These are phyloP conservation scores for Hydraecia micacea DNA, from an alignment of 2,888 invertebrate species.

Conservation along the genomic window DNA sequence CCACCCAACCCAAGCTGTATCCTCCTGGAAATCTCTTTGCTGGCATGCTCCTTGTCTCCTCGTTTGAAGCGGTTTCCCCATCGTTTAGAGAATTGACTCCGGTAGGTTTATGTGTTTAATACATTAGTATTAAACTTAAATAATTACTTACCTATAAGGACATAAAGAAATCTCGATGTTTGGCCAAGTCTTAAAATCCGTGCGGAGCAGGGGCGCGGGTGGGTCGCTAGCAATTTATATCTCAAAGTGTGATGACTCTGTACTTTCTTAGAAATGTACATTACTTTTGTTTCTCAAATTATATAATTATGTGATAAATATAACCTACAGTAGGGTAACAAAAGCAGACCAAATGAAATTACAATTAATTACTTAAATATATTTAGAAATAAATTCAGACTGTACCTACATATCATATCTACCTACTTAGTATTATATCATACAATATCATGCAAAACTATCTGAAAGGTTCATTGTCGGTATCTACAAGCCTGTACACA, in stretches of 20 bases:
- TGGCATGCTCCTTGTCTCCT: too few species aligned
- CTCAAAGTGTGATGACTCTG: not conserved
- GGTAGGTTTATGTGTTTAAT: too few species aligned
- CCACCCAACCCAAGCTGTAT: too few species aligned
- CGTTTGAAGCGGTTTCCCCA: not conserved
- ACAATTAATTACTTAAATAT: not conserved
- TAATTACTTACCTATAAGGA: too few species aligned
- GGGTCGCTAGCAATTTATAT: not conserved
- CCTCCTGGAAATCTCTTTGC: too few species aligned
- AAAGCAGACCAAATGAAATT: not conserved
- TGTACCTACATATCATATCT: not conserved
- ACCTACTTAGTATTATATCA: constrained; percentile 11
- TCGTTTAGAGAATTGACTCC: not conserved
- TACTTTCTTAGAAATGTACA: not conserved
- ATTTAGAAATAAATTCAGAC: not conserved
- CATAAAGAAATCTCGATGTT: too few species aligned
- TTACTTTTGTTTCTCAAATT: not conserved
- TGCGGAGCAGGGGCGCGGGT: not conserved
- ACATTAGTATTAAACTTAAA: too few species aligned
- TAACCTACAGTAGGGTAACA: not conserved
- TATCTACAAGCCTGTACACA: not conserved
- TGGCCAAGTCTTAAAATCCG: too few species aligned
- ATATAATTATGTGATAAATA: not conserved
- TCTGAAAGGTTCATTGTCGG: not conserved
- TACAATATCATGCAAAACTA: not conserved